These are phyloP conservation scores for Simalia tracyae DNA, from an alignment of 2,797 vertebrate species.

Conservation along the genomic window DNA sequence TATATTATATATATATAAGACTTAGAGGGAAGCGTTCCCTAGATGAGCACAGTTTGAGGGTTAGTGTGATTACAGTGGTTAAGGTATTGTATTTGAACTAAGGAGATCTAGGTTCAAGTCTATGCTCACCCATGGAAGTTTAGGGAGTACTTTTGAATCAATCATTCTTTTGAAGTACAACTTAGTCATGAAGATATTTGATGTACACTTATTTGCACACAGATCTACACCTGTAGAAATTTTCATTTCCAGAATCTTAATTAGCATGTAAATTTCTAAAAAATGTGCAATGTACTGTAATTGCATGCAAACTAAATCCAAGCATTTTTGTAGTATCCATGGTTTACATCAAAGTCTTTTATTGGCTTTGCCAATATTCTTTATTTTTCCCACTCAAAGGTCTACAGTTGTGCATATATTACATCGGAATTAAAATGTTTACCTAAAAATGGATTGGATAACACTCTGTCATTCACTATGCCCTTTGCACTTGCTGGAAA, in stretches of 20 bases:
- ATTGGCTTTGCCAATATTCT: background rate
- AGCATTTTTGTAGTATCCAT: background rate
- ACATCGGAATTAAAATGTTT: slow-evolving; percentile 26
- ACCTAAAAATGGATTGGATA: slow-evolving; percentile 21
- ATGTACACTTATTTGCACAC: background rate
- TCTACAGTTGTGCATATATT: background rate
- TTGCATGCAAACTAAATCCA: background rate
- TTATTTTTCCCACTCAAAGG: slow-evolving; percentile 1
- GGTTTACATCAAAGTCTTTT: background rate
- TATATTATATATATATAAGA: background rate
- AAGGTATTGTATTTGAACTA: background rate
- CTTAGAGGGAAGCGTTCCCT: background rate
- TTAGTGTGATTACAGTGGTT: background rate
- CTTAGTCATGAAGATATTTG: background rate
- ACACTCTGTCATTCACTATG: background rate
- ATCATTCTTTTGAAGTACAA: background rate
- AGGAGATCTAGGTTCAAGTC: background rate
- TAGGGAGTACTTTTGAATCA: background rate
- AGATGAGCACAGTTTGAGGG: background rate
- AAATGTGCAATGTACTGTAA: background rate
- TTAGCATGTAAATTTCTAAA: background rate
- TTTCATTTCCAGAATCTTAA: background rate
- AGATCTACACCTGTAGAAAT: background rate
- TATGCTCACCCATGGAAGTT: background rate
- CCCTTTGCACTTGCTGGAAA: background rate